phyloP scores from a whole-genome alignment of 53 echinoderm and acorn worm species.

The Mesocentrotus franciscanus region DNA sequence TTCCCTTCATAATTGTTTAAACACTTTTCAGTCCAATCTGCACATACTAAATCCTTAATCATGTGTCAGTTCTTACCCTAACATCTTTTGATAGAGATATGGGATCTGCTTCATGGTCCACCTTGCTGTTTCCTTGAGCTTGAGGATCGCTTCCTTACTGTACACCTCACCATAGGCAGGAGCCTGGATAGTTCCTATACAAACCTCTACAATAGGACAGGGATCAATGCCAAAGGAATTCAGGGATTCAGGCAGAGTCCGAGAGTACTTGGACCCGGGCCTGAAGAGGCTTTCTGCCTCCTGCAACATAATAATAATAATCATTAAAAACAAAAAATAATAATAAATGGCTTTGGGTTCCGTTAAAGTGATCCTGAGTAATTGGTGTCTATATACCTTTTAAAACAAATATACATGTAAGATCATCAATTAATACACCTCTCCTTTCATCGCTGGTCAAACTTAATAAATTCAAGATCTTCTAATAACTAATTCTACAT shows the following conservation, averaged over 20 bases:
- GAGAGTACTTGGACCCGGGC: background rate
- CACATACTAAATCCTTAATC: background rate
- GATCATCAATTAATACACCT: background rate
- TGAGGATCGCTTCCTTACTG: background rate
- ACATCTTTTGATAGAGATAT: conserved; percentile 32
- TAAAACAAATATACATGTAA: background rate
- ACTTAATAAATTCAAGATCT: background rate
- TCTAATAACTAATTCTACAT: background rate
- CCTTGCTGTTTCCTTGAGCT: background rate
- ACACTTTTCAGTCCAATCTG: background rate
- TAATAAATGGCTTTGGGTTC: background rate
- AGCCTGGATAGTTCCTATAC: conserved; percentile 34
- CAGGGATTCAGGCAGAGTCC: background rate
- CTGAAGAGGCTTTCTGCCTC: background rate
- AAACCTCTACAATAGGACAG: conserved; percentile 2
- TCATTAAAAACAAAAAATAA: background rate
- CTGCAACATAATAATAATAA: background rate
- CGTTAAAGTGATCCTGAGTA: background rate
- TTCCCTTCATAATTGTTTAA: no score
- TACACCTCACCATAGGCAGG: conserved; percentile 6
- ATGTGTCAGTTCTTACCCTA: background rate
- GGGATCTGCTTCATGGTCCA: conserved; percentile 22
- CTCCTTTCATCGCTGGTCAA: background rate
- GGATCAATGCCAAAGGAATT: background rate
- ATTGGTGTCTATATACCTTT: background rate